Evolutionary conservation across 2,797 vertebrate genomes (phyloP).

Genomic region (Typhlichthys subterraneus): DNA sequence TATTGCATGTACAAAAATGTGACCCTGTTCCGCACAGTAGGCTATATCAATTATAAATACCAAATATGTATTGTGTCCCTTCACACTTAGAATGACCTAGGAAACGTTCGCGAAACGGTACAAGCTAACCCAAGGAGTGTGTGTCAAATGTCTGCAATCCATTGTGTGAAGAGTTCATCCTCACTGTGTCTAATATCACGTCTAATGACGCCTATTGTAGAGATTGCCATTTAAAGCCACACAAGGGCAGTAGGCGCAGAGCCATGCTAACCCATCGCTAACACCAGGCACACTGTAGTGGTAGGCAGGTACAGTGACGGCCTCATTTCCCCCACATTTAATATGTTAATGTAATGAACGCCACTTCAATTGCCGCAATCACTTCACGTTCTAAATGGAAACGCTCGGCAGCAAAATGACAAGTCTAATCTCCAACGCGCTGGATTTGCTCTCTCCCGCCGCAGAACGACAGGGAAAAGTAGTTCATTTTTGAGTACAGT

Average conservation of each 20-base stretch:
- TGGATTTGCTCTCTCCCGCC: slow-evolving; percentile 46
- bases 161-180: slow-evolving; percentile 46
- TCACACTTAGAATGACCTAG: slow-evolving; percentile 27
- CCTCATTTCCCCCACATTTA: slow-evolving; percentile 47
- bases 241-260: background rate
- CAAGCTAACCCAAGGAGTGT: slow-evolving; percentile 23
- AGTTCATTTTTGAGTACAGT: slow-evolving; percentile 71
- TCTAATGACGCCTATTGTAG: slow-evolving; percentile 63
- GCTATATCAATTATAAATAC: no score
- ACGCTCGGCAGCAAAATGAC: slow-evolving; percentile 60
- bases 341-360: slow-evolving; percentile 68
- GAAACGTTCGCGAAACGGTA: slow-evolving; percentile 26
- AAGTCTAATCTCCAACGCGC: slow-evolving; percentile 58
- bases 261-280: slow-evolving; percentile 1
- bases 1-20: background rate
- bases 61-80: background rate
- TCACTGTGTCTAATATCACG: slow-evolving; percentile 58
- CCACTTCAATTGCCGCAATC: slow-evolving; percentile 76
- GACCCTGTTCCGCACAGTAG: background rate
- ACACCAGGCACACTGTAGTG: slow-evolving; percentile 11
- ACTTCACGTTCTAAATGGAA: slow-evolving; percentile 66
- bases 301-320: slow-evolving; percentile 41
- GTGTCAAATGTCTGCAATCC: slow-evolving; percentile 46
- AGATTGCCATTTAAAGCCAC: slow-evolving; percentile 21
- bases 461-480: slow-evolving; percentile 47